Evolutionary conservation across 2,888 invertebrate species (phyloP), one percentile per base, ranked within the genome.

Genomic region (Parascotia fuliginaria): DNA sequence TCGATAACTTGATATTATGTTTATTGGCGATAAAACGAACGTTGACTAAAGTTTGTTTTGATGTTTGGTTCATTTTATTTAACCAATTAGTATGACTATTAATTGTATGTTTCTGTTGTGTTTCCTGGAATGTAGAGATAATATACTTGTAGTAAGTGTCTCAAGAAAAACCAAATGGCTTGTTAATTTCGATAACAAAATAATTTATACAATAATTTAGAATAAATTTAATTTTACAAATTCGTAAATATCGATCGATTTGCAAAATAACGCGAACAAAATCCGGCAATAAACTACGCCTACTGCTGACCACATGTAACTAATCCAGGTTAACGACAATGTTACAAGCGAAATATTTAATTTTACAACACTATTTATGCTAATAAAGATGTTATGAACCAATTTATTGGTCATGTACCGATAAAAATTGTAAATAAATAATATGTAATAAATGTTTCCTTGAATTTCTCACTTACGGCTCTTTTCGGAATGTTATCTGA

Each of bases 1-100:
- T 75, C 79, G 75, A 80, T 83, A 80, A 70, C 71, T 66, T 70
- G 59, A 76, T 82, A 81, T 84, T 86, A 85, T 87, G 86, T 84
- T 79, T 75, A 66, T 77, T 75, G 76, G 78, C 74, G 79, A 80
- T 83, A 84, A 81, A 71, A 80, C 60, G 73, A 77, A 77, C 70
- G 72, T 69, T 65, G 68, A 63, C 57, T 62, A 64, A 68, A 65
- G 48, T 52, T 54, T 50, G 54, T 49, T 55, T 65, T 60, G 53
- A 42, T 56, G 54, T 52, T 69, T 55, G 65, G 50, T 63, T 54
- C 48, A 34, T 24, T 19, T 5, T n/a, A n/a, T n/a, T n/a, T n/a
- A n/a, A n/a, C n/a, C n/a, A n/a, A n/a, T n/a, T n/a, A n/a, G n/a
- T n/a, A 19, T 19, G 19, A 5, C 19, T 19, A 3, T 19, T n/a